A percentile compares a stretch with the other conserved stretches of the same genome.
These are phyloP conservation scores for Druon quercuslanigerum DNA, from an alignment of 1,140 invertebrate genomes.

Conservation along the genomic window DNA sequence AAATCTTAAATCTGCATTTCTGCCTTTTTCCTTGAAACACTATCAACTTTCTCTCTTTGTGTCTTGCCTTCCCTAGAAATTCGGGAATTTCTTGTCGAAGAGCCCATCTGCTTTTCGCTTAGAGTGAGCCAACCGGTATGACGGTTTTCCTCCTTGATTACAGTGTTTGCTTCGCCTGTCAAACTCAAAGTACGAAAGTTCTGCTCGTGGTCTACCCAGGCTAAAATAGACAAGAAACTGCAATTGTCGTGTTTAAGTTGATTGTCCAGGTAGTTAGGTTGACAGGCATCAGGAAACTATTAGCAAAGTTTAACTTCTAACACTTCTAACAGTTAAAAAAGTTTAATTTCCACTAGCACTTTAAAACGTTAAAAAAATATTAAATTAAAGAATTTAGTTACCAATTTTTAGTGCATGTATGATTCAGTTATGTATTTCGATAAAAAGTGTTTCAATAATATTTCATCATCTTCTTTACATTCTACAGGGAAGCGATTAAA, in stretches of 20 bases:
- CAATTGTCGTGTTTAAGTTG: conserved; percentile 21
- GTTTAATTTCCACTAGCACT: too few species aligned
- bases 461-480: not conserved
- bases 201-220: conserved; percentile 20
- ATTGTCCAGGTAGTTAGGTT: not conserved
- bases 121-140: conserved; percentile 38
- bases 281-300: not conserved
- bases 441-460: not conserved
- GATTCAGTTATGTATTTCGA: not conserved
- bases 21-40: conserved; percentile 31
- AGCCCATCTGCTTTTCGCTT: conserved; percentile 49
- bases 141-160: conserved; percentile 65
- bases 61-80: conserved; percentile 39
- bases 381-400: too few species aligned
- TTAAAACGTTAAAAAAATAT: too few species aligned
- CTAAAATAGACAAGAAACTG: conserved; percentile 19
- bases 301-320: too few species aligned
- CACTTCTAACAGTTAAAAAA: too few species aligned
- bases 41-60: conserved; percentile 42
- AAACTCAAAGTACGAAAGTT: conserved; percentile 52
- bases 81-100: conserved; percentile 52
- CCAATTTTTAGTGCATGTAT: not conserved
- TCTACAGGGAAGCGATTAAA: not conserved
- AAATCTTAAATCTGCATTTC: not conserved
- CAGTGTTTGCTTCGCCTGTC: conserved; percentile 59